phyloP scores from a whole-genome alignment of 2,113 vertebrate species.

The Polypterus senegalus region DNA sequence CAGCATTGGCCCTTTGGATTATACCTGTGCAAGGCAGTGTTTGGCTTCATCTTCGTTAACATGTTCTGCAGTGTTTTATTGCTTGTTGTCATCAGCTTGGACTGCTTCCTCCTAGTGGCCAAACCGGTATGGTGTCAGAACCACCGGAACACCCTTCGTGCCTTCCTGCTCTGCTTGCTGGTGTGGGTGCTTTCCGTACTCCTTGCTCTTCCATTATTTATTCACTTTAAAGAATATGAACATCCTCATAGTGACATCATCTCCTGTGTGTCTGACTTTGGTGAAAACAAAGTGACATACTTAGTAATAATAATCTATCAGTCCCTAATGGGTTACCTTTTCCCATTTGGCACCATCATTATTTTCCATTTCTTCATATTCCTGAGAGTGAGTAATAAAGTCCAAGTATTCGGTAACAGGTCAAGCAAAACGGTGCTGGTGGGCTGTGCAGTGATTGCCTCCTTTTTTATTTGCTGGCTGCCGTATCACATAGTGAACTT shows the following conservation, averaged over 20 bases:
- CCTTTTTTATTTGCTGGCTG: slow-evolving; percentile 47
- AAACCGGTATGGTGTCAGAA: slow-evolving; percentile 19
- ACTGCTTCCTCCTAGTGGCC: slow-evolving; percentile 32
- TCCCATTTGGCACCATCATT: slow-evolving; percentile 24
- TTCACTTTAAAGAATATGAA: slow-evolving; percentile 6
- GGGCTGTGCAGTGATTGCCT: slow-evolving; percentile 19
- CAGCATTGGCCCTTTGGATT: slow-evolving; percentile 28
- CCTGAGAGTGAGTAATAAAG: slow-evolving; percentile 1
- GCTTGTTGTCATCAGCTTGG: slow-evolving; percentile 30
- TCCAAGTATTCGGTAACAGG: neutral
- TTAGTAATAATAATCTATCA: neutral
- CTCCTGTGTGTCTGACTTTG: slow-evolving; percentile 16
- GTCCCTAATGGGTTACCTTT: slow-evolving; percentile 27
- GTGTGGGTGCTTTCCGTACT: slow-evolving; percentile 28
- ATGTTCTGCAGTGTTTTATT: slow-evolving; percentile 45
- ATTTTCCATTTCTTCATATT: slow-evolving; percentile 23
- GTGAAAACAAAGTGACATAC: fast-evolving
- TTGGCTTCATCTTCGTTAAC: slow-evolving; percentile 30
- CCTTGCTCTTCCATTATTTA: slow-evolving; percentile 24
- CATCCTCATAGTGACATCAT: fast-evolving
- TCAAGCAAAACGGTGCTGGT: slow-evolving; percentile 18
- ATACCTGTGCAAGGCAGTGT: slow-evolving; percentile 25
- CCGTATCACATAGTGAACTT: slow-evolving; percentile 38
- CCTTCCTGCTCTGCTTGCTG: fast-evolving
- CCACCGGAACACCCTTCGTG: fast-evolving